These are phyloP conservation scores for Machimus rusticus DNA, from an alignment of 2,888 invertebrate species.

Conservation along the genomic window DNA sequence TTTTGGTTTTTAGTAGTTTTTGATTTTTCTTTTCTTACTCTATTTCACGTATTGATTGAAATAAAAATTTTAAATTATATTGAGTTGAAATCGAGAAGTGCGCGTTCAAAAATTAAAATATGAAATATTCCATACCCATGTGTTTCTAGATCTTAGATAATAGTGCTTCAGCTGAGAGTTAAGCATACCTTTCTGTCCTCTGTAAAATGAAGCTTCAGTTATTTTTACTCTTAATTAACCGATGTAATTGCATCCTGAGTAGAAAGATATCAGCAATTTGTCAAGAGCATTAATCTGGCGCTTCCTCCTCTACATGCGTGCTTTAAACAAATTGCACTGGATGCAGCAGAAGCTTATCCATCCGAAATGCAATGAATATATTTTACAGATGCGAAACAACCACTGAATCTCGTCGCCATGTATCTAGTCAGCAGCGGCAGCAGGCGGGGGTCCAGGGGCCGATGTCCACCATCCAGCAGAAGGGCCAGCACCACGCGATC, in stretches of 20 bases:
- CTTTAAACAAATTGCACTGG: not conserved
- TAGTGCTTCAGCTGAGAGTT: too few species aligned
- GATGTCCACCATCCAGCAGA: conserved; percentile 43
- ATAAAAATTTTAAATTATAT: too few species aligned
- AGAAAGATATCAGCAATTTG: not conserved
- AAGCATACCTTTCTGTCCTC: too few species aligned
- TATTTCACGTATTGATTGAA: too few species aligned
- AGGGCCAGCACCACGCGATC: conserved; percentile 64
- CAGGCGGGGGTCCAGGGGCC: conserved; percentile 63
- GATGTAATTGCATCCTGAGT: not conserved
- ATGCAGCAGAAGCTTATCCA: not conserved
- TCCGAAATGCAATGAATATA: not conserved
- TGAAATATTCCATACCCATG: too few species aligned
- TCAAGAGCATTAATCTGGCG: not conserved
- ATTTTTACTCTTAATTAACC: not conserved
- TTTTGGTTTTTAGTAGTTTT: too few species aligned
- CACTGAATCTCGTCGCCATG: conserved; percentile 66
- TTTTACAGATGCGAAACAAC: conserved; percentile 65
- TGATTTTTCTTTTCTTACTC: too few species aligned
- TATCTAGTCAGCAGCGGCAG: conserved; percentile 64
- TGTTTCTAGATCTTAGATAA: too few species aligned
- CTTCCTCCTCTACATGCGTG: not conserved
- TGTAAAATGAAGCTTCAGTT: too few species aligned
- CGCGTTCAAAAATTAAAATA: too few species aligned
- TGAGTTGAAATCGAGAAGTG: too few species aligned